Evolutionary conservation across 2,888 invertebrate genomes (phyloP).

Genomic region (Cyaniris semiargus): DNA sequence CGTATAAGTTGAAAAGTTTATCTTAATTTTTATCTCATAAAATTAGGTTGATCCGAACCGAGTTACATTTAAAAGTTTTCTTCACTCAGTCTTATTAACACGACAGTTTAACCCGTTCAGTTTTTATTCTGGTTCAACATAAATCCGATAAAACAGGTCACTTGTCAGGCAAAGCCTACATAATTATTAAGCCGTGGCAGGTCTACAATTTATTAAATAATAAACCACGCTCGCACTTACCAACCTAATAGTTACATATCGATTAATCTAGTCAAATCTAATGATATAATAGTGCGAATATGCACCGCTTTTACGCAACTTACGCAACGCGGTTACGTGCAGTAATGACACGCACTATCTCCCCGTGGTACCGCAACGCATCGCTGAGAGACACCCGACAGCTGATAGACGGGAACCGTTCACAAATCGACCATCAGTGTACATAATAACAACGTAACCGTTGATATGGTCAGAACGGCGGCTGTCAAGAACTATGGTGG

Average conservation of each 20-base stretch:
- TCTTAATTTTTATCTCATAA: background rate
- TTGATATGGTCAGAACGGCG: constrained; percentile 5
- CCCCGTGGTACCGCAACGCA: constrained; percentile 65
- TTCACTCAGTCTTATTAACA: background rate
- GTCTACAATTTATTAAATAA: constrained; percentile 27
- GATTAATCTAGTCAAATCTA: constrained; percentile 50
- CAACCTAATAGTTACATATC: constrained; percentile 36
- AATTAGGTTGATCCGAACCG: background rate
- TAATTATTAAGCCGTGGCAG: constrained; percentile 27
- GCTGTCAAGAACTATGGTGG: background rate
- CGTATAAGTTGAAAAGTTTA: background rate
- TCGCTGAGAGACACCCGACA: constrained; percentile 62
- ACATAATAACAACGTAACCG: constrained; percentile 33
- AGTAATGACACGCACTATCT: constrained; percentile 69
- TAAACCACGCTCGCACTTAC: constrained; percentile 6
- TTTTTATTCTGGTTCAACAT: background rate
- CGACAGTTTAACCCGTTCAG: background rate
- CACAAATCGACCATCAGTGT: constrained; percentile 32
- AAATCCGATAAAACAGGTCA: background rate
- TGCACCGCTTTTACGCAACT: constrained; percentile 53
- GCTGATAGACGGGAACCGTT: constrained; percentile 56
- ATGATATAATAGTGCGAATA: constrained; percentile 56
- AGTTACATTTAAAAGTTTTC: background rate
- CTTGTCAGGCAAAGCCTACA: constrained; percentile 13
- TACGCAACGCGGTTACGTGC: constrained; percentile 65